These are phyloP conservation scores for Ectobius pallidus DNA, from an alignment of 2,888 invertebrate genomes.

Conservation along the genomic window DNA sequence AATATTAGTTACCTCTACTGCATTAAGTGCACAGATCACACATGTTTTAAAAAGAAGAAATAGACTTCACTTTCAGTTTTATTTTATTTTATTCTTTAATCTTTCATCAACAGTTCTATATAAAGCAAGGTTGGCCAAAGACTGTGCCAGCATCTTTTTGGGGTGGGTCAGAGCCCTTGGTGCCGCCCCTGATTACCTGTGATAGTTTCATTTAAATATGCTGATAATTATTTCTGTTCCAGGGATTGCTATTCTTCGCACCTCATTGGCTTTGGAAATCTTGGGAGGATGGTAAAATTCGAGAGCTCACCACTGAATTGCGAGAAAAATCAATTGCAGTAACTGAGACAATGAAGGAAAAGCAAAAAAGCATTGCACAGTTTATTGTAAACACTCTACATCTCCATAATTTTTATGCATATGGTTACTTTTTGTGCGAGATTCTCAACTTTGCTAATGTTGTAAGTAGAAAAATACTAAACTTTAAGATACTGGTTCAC, in stretches of 20 bases:
- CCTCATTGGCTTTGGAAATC: slow-evolving; percentile 94
- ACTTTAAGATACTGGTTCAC: too few relatives aligned
- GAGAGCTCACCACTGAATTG: slow-evolving; percentile 87
- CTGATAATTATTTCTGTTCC: neutral
- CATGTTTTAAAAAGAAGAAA: too few relatives aligned
- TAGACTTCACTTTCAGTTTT: too few relatives aligned
- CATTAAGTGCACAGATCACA: too few relatives aligned
- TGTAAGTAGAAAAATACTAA: too few relatives aligned
- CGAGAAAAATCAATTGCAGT: slow-evolving; percentile 73
- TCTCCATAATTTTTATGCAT: slow-evolving; percentile 84
- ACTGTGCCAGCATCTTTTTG: too few relatives aligned
- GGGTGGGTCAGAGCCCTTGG: too few relatives aligned
- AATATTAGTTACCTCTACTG: too few relatives aligned
- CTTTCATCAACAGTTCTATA: too few relatives aligned
- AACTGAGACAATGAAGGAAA: slow-evolving; percentile 72
- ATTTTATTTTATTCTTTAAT: too few relatives aligned
- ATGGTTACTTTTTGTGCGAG: slow-evolving; percentile 87
- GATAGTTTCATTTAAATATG: neutral
- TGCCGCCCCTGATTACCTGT: too few relatives aligned
- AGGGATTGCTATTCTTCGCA: slow-evolving; percentile 66
- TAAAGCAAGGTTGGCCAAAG: too few relatives aligned
- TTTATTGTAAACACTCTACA: slow-evolving; percentile 81
- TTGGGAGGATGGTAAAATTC: slow-evolving; percentile 87
- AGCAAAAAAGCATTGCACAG: slow-evolving; percentile 79
- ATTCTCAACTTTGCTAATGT: slow-evolving; percentile 83